Evolutionary conservation across 2,113 vertebrate genomes (phyloP), one percentile per base, ranked within the genome.

Genomic region (Podarcis raffonei): DNA sequence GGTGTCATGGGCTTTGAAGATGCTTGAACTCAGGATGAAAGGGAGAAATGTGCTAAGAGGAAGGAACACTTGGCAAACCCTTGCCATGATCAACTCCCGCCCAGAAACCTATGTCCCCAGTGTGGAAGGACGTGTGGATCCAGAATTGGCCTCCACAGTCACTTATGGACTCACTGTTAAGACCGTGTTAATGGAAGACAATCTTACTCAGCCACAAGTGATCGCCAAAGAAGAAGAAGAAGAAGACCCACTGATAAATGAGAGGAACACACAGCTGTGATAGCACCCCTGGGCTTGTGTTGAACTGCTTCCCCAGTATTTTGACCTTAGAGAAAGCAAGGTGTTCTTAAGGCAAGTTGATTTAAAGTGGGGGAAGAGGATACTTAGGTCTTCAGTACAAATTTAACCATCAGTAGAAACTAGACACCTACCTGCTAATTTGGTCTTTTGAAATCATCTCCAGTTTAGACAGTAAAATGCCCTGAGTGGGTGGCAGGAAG

Each of bases 401-500:
- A 87, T 87, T 72, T 72, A 81, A 69, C 81, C 65, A 77, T 78
- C 74, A 69, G 74, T 53, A 69, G 65, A n/a, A 78, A 75, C 62
- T 84, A 89, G 74, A 53, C 18, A 84, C 39, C 39, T 84, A 89
- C 1, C 42, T 77, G 42, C 72, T 88, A 83, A 88, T 89, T 89
- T 84, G 83, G 77, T 77, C 72, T 84, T 83, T 53, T 84, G 65
- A 89, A 78, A 84, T 83, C 23, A 30, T 78, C 39, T 78, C 72
- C 9, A 8, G 39, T 37, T 84, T 53, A 89, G 87, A 84, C 62
- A 37, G 72, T 84, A 84, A 89, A 84, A 78, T 8, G 57, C 72
- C 82, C 53, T 69, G 62, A 78, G 87, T 89, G 25, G 89, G 86
- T 87, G 69, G 89, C 83, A 92, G 37, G 35, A 89, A 84, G 91